Conservation (phyloP, 2,113 vertebrate genomes). For the Octodon degus region DNA sequence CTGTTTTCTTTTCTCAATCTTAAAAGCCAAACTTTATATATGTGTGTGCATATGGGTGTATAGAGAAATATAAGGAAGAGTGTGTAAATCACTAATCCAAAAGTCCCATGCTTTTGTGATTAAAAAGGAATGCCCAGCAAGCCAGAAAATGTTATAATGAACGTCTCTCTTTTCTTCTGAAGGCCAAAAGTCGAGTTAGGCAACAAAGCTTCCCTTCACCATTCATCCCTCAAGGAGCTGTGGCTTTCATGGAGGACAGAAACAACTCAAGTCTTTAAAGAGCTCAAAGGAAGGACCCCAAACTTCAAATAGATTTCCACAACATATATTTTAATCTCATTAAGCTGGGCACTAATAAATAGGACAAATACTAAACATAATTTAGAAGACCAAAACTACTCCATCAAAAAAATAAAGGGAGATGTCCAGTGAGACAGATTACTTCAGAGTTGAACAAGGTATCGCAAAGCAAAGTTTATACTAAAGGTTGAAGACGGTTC, state of each 20-base stretch:
- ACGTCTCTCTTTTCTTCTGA: neutral
- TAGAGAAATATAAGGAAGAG: neutral
- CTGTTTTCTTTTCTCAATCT: slow-evolving; percentile 34
- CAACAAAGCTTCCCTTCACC: neutral
- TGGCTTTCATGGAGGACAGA: neutral
- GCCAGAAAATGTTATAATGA: slow-evolving; percentile 36
- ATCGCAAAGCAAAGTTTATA: neutral
- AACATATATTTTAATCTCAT: neutral
- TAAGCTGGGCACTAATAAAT: slow-evolving; percentile 31
- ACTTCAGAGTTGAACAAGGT: slow-evolving; percentile 2
- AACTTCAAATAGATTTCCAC: neutral
- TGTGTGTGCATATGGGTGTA: neutral
- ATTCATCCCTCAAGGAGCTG: slow-evolving; percentile 8
- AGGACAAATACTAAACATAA: slow-evolving; percentile 41
- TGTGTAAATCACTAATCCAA: neutral
- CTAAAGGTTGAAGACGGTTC: neutral
- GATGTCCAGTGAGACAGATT: neutral
- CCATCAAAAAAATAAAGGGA: neutral
- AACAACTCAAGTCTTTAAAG: slow-evolving; percentile 13
- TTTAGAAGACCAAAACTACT: slow-evolving; percentile 43
- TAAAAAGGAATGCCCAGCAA: slow-evolving; percentile 31
- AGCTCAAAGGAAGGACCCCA: neutral
- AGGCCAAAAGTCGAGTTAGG: neutral
- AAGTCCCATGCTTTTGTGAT: slow-evolving; percentile 9
- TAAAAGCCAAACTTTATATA: neutral